These are phyloP conservation scores for Diadegma fenestrale DNA, from an alignment of 2,888 invertebrate species.

Conservation along the genomic window DNA sequence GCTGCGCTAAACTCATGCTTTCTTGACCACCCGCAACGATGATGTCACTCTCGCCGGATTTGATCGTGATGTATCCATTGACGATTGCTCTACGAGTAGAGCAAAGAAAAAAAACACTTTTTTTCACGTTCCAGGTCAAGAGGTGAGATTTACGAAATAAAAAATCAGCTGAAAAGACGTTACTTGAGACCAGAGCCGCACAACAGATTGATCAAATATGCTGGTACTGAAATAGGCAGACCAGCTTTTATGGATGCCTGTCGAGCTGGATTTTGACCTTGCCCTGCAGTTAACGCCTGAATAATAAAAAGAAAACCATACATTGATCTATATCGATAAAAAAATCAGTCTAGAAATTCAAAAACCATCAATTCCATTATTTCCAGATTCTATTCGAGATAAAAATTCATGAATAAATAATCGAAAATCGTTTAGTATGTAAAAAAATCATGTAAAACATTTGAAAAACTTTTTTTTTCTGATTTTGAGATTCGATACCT, in stretches of 20 bases:
- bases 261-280: conserved; percentile 94
- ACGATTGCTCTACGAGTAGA: conserved; percentile 87
- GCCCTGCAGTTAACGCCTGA: conserved; percentile 88
- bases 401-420: too few species aligned
- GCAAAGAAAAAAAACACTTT: conserved; percentile 26
- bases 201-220: conserved; percentile 91
- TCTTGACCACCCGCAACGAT: conserved; percentile 94
- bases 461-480: too few species aligned
- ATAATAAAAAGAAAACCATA: conserved; percentile 52
- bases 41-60: conserved; percentile 88
- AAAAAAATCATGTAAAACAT: too few species aligned
- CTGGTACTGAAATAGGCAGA: conserved; percentile 89
- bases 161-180: conserved; percentile 72
- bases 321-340: neutral
- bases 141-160: neutral
- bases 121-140: neutral
- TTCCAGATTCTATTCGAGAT: too few species aligned
- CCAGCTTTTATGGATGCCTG: conserved; percentile 92
- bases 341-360: neutral
- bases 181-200: conserved; percentile 94
- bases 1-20: conserved; percentile 92
- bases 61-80: conserved; percentile 89
- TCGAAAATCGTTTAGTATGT: too few species aligned
- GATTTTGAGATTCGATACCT: too few species aligned
- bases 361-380: neutral